A percentile compares a stretch with the other conserved stretches of the same genome.
Evolutionary conservation across 2,888 invertebrate species (phyloP).

Genomic region (Dasypogon diadema): DNA sequence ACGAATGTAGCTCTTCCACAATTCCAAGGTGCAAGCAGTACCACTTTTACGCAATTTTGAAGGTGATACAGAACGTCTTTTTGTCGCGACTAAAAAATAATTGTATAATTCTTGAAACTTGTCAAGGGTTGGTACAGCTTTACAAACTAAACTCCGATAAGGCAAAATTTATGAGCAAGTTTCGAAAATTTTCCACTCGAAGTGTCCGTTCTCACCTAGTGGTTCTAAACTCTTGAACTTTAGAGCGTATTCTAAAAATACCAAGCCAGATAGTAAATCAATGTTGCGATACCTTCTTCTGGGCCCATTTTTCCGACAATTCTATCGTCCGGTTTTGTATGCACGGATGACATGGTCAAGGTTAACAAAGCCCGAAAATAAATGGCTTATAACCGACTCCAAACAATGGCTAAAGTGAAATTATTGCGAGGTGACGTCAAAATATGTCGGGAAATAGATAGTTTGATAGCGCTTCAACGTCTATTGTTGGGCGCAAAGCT

Average conservation of each 20-base stretch:
- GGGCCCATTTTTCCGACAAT: background rate
- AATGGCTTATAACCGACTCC: conserved; percentile 1
- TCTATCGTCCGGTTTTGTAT: background rate
- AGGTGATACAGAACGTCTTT: no score
- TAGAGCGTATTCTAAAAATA: background rate
- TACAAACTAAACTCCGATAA: no score
- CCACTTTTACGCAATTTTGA: no score
- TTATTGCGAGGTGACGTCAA: conserved; percentile 39
- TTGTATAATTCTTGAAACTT: no score
- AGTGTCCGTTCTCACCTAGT: background rate
- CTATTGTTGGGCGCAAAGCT: conserved; percentile 32
- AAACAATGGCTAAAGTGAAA: conserved; percentile 38
- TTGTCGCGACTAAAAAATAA: no score
- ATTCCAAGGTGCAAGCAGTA: no score
- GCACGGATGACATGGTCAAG: conserved; percentile 25
- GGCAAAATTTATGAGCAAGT: background rate
- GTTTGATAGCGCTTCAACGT: background rate
- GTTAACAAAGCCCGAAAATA: conserved; percentile 33
- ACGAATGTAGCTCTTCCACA: no score
- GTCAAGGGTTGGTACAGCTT: no score
- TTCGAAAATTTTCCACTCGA: background rate
- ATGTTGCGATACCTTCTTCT: background rate
- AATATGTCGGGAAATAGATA: conserved; percentile 6
- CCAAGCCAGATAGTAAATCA: background rate
- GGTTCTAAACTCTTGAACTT: background rate